These are phyloP conservation scores for Mechanitis messenoides DNA, from an alignment of 2,888 invertebrate species.

Conservation along the genomic window DNA sequence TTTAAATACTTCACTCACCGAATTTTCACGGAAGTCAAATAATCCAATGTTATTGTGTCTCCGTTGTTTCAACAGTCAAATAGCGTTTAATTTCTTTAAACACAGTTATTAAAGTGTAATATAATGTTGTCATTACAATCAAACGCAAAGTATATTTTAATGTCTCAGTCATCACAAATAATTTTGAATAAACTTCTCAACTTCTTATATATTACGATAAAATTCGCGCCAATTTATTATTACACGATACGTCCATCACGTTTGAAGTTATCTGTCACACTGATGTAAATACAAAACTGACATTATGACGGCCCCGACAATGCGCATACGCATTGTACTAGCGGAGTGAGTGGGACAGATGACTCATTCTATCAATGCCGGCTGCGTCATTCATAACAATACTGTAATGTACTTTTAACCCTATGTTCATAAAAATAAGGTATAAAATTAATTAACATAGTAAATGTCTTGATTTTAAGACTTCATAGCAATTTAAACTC, in stretches of 20 bases:
- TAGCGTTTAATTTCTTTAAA: constrained; percentile 58
- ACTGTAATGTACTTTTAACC: constrained; percentile 33
- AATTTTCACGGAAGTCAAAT: constrained; percentile 26
- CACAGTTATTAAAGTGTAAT: constrained; percentile 57
- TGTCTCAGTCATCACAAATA: constrained; percentile 62
- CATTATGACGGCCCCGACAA: constrained; percentile 43
- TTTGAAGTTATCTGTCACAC: constrained; percentile 46
- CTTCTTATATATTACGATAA: constrained; percentile 28
- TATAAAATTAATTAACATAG: constrained; percentile 16
- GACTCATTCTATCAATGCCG: constrained; percentile 64
- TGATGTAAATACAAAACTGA: constrained; percentile 41
- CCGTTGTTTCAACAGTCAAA: constrained; percentile 39
- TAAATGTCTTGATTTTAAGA: constrained; percentile 6
- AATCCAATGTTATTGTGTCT: constrained; percentile 37
- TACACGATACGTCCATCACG: constrained; percentile 36
- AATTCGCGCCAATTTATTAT: constrained; percentile 41
- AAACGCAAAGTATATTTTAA: constrained; percentile 54
- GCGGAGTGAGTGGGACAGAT: constrained; percentile 47
- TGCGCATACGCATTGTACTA: constrained; percentile 58
- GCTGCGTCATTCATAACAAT: constrained; percentile 62
- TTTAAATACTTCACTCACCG: constrained; percentile 28
- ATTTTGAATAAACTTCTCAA: constrained; percentile 17
- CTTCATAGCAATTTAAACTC: constrained; percentile 19
- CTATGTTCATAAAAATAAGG: not conserved
- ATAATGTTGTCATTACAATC: constrained; percentile 55